Percentiles rank a stretch among this genome's conserved stretches.
Evolutionary conservation across 1,140 invertebrate genomes (phyloP).

Genomic region (Zeugodacus cucurbitae): DNA sequence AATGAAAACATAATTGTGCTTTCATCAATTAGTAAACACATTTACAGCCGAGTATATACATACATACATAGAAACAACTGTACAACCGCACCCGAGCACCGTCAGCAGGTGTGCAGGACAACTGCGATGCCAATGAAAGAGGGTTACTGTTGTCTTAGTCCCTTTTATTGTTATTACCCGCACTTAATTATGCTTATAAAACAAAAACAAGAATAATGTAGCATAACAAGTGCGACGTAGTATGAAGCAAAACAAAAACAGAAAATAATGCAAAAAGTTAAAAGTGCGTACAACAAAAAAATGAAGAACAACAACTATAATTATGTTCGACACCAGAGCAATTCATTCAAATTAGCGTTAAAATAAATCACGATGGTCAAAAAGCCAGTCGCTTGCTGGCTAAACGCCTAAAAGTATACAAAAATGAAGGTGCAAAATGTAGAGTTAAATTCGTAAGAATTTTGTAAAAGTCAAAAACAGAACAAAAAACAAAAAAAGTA

Average conservation of each 20-base stretch:
- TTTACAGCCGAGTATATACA: background rate
- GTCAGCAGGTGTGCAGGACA: background rate
- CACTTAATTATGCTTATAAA: background rate
- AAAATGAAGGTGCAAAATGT: background rate
- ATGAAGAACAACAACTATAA: background rate
- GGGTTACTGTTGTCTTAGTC: background rate
- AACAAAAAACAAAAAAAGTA: background rate
- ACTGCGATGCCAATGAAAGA: background rate
- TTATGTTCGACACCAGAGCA: background rate
- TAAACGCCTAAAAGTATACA: background rate
- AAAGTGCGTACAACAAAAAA: background rate
- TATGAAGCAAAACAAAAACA: background rate
- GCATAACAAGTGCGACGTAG: background rate
- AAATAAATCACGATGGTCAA: background rate
- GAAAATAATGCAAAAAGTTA: background rate
- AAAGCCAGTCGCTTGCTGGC: background rate
- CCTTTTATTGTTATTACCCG: slow-evolving; percentile 24
- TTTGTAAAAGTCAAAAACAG: background rate
- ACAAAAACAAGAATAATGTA: background rate
- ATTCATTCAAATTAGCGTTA: slow-evolving; percentile 9
- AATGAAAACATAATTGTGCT: background rate
- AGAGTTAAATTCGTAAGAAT: background rate
- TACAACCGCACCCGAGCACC: background rate
- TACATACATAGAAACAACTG: background rate
- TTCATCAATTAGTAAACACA: background rate